Conservation (phyloP, 2,888 invertebrate genomes). For the Invenusta paracnida region DNA sequence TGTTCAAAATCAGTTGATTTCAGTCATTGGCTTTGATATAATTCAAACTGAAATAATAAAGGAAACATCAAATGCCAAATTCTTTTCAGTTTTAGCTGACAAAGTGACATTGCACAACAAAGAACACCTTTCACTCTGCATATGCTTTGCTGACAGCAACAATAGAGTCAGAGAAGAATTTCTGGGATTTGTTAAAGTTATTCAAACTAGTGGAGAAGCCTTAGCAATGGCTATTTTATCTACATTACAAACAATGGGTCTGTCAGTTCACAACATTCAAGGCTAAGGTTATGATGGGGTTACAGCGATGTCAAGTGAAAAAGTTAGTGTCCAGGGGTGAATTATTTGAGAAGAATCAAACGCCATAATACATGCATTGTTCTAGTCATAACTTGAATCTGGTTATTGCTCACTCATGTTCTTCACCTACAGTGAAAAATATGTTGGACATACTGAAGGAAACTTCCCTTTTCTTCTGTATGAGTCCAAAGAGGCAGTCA, state of each 20-base stretch:
- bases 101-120: background rate
- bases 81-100: background rate
- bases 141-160: background rate
- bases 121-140: background rate
- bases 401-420: background rate
- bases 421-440: background rate
- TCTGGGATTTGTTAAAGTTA: background rate
- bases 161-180: background rate
- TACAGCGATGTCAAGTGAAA: background rate
- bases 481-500: background rate
- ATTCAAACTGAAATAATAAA: background rate
- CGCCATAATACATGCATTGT: background rate
- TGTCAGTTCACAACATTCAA: background rate
- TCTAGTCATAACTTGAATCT: background rate
- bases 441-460: background rate
- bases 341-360: background rate
- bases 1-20: background rate
- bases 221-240: background rate
- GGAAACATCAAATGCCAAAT: background rate
- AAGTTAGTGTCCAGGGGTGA: background rate
- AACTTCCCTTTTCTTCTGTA: background rate
- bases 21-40: constrained; percentile 19
- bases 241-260: background rate
- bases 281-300: background rate
- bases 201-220: too few relatives aligned